Evolutionary conservation across 2,888 invertebrate genomes (phyloP), one percentile per base, ranked within the genome.

Genomic region (Nysson spinosus): DNA sequence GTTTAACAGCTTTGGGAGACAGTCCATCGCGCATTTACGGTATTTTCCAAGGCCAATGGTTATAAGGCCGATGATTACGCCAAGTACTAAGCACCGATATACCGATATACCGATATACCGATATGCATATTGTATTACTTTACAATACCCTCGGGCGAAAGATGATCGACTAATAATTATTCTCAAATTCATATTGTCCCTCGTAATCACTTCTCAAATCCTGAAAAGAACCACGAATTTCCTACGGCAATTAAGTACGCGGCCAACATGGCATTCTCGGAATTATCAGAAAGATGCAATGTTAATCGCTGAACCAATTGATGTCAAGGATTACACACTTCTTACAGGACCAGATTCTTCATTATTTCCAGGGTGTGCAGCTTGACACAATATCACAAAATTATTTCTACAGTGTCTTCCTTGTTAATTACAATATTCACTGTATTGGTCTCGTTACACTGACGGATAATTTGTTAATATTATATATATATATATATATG

Each of bases 91-190:
- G 39, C 43, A 43, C 39, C n/a, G n/a, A n/a, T n/a, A n/a, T n/a
- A n/a, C n/a, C n/a, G n/a, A n/a, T n/a, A n/a, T n/a, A n/a, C n/a
- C n/a, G n/a, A n/a, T n/a, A n/a, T n/a, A 57, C 12, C 35, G 35
- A 35, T 35, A 28, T 39, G 32, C 32, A 42, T 32, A 43, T n/a
- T 9, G 14, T 32, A 39, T 28, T 46, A 52, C 35, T n/a, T n/a
- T n/a, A 14, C 22, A 57, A 32, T 34, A 34, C 16, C 44, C 52
- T 17, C 32, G 28, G 50, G 44, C 11, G 40, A 7, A 50, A 34
- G 28, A 54, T 22, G 26, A 34, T 60, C 66, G 54, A 26, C 56
- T 9, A 39, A 39, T 14, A 42, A 60, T 69, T 61, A 67, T 60
- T 66, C 55, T 49, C 56, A 20, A 47, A 63, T 67, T 52, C 60